Conservation (phyloP, 2,113 vertebrate species). For the Nerophis ophidion region DNA sequence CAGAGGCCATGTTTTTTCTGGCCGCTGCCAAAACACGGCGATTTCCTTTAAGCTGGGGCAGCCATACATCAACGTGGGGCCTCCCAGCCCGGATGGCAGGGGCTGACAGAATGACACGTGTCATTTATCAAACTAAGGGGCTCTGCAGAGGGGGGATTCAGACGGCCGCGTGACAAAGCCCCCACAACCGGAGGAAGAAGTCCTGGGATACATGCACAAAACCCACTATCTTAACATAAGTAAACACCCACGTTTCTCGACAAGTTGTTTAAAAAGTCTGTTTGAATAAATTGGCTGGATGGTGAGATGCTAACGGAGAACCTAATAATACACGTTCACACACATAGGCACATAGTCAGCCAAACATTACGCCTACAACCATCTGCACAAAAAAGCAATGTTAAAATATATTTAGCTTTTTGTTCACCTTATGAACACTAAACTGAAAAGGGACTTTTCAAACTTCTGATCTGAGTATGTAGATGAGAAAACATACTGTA, state of each 20-base stretch:
- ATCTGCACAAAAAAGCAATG: no score
- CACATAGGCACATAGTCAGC: constrained; percentile 12
- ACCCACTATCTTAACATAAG: constrained; percentile 8
- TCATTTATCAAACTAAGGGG: constrained; percentile 98
- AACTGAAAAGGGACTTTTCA: no score
- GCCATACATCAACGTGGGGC: constrained; percentile 87
- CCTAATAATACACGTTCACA: constrained; percentile 26
- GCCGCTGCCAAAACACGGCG: constrained; percentile 89
- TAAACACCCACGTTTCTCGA: constrained; percentile 2
- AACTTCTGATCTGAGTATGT: no score
- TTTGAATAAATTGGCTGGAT: no score
- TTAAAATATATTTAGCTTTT: no score
- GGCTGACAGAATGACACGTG: constrained; percentile 99
- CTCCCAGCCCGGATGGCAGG: constrained; percentile 95
- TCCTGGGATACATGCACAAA: constrained; percentile 46
- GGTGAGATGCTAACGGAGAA: not conserved
- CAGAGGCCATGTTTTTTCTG: constrained; percentile 83
- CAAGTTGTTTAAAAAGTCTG: not conserved
- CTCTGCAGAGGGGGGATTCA: constrained; percentile 74
- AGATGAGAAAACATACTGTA: no score
- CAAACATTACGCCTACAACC: no score
- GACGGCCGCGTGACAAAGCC: constrained; percentile 64
- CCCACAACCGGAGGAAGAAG: constrained; percentile 51
- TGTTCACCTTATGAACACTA: no score
- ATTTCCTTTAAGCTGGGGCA: constrained; percentile 88